Conservation (phyloP, 2,113 vertebrate species). For the Tauraco erythrolophus region DNA sequence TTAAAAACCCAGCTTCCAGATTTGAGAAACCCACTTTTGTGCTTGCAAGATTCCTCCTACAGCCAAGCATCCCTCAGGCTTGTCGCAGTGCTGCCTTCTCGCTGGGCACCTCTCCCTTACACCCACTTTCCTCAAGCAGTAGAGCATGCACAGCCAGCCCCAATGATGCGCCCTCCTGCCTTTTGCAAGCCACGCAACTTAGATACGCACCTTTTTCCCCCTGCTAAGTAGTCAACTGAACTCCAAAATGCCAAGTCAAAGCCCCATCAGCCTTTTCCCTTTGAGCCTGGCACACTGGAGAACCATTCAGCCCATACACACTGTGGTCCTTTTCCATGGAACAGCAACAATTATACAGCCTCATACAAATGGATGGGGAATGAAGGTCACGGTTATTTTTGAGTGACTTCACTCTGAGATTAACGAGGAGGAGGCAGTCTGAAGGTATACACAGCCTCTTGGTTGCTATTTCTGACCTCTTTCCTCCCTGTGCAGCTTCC, state of each 20-base stretch:
- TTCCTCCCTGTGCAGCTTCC: neutral
- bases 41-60: neutral
- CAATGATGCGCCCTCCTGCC: neutral
- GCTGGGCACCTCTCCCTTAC: neutral
- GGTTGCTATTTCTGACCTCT: neutral
- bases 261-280: neutral
- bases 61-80: neutral
- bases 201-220: neutral
- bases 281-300: neutral
- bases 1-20: conserved; percentile 16
- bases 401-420: neutral
- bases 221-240: neutral
- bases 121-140: neutral
- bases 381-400: neutral
- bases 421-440: neutral
- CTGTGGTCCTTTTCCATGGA: neutral
- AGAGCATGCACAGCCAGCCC: too few species aligned
- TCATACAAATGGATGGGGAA: neutral
- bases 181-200: neutral
- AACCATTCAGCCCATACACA: neutral
- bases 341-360: neutral
- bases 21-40: neutral
- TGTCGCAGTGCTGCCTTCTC: neutral
- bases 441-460: neutral
- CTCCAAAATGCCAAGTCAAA: neutral